phyloP scores from a whole-genome alignment of 2,888 invertebrate species.

The Rhagophthalmus giganteus region DNA sequence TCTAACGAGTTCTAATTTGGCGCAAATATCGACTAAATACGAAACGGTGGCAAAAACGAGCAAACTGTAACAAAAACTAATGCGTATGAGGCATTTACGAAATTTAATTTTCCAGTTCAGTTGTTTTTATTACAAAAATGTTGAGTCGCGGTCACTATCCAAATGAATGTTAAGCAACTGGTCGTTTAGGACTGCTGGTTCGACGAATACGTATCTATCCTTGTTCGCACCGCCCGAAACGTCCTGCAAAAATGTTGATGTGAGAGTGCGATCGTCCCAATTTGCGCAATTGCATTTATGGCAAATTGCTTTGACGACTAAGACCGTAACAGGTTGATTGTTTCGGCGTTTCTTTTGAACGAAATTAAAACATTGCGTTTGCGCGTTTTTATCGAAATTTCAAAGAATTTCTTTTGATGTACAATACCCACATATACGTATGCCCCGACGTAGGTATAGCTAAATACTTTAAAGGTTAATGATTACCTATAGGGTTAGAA shows the following conservation, averaged over 20 bases:
- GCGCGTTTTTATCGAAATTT: background rate
- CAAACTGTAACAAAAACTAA: slow-evolving; percentile 51
- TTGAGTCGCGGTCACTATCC: slow-evolving; percentile 36
- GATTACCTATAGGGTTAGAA: background rate
- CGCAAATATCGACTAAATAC: slow-evolving; percentile 32
- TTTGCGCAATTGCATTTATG: slow-evolving; percentile 13
- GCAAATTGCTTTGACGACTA: slow-evolving; percentile 15
- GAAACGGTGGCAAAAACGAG: slow-evolving; percentile 30
- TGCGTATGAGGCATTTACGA: slow-evolving; percentile 54
- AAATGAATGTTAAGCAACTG: slow-evolving; percentile 36
- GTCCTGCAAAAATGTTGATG: slow-evolving; percentile 6
- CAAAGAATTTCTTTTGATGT: background rate
- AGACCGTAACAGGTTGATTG: slow-evolving; percentile 16
- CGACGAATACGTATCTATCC: slow-evolving; percentile 14
- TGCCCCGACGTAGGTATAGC: too few species aligned
- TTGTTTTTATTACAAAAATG: slow-evolving; percentile 51
- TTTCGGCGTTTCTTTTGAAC: slow-evolving; percentile 5
- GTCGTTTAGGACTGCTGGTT: slow-evolving; percentile 26
- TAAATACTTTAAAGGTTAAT: too few species aligned
- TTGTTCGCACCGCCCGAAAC: slow-evolving; percentile 6
- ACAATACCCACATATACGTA: too few species aligned
- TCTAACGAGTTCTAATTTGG: slow-evolving; percentile 29
- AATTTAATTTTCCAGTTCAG: slow-evolving; percentile 55
- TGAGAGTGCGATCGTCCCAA: background rate
- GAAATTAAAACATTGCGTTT: background rate